These are phyloP conservation scores for Coilia nasus DNA, from an alignment of 2,797 vertebrate species.

Conservation along the genomic window DNA sequence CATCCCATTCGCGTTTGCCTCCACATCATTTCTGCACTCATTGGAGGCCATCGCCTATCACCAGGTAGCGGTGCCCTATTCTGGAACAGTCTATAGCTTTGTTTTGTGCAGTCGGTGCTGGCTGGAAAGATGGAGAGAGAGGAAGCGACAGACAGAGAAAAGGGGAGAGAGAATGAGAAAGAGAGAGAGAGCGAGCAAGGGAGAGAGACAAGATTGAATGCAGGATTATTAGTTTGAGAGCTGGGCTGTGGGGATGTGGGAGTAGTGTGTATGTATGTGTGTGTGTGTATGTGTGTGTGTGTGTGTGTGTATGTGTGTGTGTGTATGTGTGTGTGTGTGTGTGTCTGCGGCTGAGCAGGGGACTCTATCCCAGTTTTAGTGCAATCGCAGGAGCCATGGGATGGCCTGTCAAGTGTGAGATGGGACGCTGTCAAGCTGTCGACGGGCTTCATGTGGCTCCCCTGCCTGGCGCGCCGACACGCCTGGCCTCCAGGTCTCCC, in stretches of 20 bases:
- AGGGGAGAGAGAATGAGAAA: neutral
- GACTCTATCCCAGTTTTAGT: constrained; percentile 28
- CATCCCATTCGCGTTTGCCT: neutral
- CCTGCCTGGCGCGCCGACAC: constrained; percentile 35
- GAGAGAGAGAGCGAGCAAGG: neutral
- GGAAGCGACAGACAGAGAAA: constrained; percentile 26
- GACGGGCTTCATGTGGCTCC: constrained; percentile 28
- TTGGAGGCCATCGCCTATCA: constrained; percentile 40
- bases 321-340: neutral
- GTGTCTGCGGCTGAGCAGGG: neutral
- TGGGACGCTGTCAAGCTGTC: constrained; percentile 45
- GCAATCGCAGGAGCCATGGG: constrained; percentile 43
- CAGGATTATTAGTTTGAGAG: constrained; percentile 38
- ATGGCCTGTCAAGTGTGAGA: constrained; percentile 47
- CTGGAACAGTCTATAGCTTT: constrained; percentile 43
- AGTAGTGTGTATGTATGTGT: neutral
- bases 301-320: constrained; percentile 14
- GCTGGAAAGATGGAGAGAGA: constrained; percentile 18
- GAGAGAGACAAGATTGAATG: constrained; percentile 20
- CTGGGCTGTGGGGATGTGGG: neutral
- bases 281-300: constrained; percentile 5
- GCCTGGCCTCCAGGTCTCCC: constrained; percentile 29
- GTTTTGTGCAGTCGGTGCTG: constrained; percentile 15
- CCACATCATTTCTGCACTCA: constrained; percentile 32
- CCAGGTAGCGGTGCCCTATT: neutral